Conservation (phyloP, 2,797 vertebrate species). For the Aselliscus stoliczkanus region DNA sequence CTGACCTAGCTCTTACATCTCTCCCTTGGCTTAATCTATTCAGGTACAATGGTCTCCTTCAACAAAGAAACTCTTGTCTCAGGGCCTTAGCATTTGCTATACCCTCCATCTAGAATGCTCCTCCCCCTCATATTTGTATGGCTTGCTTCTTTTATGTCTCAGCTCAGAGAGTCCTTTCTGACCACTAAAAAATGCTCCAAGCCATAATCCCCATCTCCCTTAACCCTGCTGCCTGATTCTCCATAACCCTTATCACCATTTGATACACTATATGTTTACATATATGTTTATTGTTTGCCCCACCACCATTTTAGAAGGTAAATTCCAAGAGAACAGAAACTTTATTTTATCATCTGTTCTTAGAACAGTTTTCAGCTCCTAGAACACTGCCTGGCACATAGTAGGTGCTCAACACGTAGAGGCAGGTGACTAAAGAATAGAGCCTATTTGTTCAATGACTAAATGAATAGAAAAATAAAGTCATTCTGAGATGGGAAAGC, state of each 20-base stretch:
- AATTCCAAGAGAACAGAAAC: not conserved
- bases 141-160: not conserved
- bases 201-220: not conserved
- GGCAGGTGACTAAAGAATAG: not conserved
- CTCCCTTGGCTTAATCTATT: not conserved
- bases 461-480: not conserved
- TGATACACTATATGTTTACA: not conserved
- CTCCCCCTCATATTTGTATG: not conserved
- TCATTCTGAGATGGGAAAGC: not conserved
- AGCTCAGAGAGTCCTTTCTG: not conserved
- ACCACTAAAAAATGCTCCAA: not conserved
- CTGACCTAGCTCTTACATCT: not conserved
- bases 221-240: not conserved
- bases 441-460: not conserved
- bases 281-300: not conserved
- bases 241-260: not conserved
- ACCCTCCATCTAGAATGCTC: not conserved
- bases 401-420: not conserved
- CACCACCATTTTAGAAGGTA: not conserved
- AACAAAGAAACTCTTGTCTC: not conserved
- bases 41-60: not conserved
- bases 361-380: not conserved
- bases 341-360: conserved; percentile 5
- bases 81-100: not conserved
- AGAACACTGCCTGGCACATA: not conserved